phyloP scores from a whole-genome alignment of 2,888 invertebrate species.

The Eledona agricola region DNA sequence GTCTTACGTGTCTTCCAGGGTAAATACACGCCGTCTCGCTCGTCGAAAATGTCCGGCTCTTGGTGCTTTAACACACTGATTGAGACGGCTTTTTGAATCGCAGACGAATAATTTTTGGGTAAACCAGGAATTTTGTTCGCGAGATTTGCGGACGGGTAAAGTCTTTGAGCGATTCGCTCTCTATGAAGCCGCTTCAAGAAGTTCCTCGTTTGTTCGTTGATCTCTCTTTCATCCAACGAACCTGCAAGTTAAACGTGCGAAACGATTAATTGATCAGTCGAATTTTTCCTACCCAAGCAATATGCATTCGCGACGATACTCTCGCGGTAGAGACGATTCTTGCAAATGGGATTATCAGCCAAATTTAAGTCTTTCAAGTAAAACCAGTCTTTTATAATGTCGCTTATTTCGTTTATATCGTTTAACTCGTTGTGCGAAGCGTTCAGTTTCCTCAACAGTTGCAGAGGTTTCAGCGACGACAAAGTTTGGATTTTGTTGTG shows the following conservation, averaged over 20 bases:
- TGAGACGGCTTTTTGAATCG: conserved; percentile 58
- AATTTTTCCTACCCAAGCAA: conserved; percentile 65
- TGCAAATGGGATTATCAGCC: conserved; percentile 71
- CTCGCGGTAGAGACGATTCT: conserved; percentile 72
- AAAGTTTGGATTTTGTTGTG: conserved; percentile 70
- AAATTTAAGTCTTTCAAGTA: conserved; percentile 68
- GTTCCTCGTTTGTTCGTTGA: conserved; percentile 68
- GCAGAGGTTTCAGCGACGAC: conserved; percentile 65
- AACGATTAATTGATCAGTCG: background rate
- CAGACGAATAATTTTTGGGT: conserved; percentile 55
- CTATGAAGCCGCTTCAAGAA: conserved; percentile 73
- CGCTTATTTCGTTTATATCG: conserved; percentile 66
- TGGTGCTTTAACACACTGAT: conserved; percentile 52
- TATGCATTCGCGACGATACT: conserved; percentile 71
- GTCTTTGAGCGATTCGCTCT: conserved; percentile 58
- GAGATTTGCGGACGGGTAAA: conserved; percentile 48
- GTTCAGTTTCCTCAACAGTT: conserved; percentile 65
- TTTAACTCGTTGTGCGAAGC: conserved; percentile 69
- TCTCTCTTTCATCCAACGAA: conserved; percentile 68
- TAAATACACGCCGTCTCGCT: conserved; percentile 48
- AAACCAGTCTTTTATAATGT: conserved; percentile 66
- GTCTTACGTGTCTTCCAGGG: conserved; percentile 54
- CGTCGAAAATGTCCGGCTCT: conserved; percentile 43
- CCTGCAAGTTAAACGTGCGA: conserved; percentile 59
- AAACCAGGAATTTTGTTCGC: conserved; percentile 50